These are phyloP conservation scores for Ctenopoma multispine DNA, from an alignment of 2,797 vertebrate genomes.

Conservation along the genomic window DNA sequence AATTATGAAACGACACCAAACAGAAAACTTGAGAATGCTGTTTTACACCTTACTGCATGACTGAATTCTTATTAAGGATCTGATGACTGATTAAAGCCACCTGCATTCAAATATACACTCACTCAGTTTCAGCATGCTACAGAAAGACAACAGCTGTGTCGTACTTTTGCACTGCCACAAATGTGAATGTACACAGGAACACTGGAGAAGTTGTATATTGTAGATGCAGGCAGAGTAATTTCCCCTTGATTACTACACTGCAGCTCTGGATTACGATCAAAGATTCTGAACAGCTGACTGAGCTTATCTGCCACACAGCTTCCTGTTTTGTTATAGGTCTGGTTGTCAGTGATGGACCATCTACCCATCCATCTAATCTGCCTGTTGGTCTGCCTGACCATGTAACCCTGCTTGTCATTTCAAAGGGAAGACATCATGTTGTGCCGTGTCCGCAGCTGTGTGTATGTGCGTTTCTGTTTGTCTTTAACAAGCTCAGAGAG, in stretches of 20 bases:
- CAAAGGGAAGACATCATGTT: constrained; percentile 37
- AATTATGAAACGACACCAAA: constrained; percentile 47
- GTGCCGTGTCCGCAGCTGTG: constrained; percentile 7
- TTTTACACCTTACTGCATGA: constrained; percentile 41
- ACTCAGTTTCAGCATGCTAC: neutral
- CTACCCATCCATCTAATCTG: constrained; percentile 31
- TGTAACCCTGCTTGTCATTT: constrained; percentile 48
- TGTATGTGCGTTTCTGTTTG: constrained; percentile 42
- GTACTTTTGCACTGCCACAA: too few relatives aligned
- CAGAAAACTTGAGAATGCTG: constrained; percentile 25
- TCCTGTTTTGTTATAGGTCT: neutral
- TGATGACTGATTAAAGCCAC: constrained; percentile 27
- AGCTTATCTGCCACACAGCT: too few relatives aligned
- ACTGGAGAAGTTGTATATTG: too few relatives aligned
- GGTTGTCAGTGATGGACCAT: constrained; percentile 5
- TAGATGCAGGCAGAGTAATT: too few relatives aligned
- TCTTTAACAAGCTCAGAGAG: constrained; percentile 75
- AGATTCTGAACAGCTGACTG: neutral
- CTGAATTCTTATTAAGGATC: constrained; percentile 27
- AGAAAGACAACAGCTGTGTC: neutral
- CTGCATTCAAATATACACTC: neutral
- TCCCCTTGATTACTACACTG: neutral
- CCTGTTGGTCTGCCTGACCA: neutral
- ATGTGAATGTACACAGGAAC: too few relatives aligned
- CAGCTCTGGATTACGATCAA: neutral